These are phyloP conservation scores for Macaca mulatta DNA, from an alignment of 2,113 vertebrate genomes.

Conservation along the genomic window DNA sequence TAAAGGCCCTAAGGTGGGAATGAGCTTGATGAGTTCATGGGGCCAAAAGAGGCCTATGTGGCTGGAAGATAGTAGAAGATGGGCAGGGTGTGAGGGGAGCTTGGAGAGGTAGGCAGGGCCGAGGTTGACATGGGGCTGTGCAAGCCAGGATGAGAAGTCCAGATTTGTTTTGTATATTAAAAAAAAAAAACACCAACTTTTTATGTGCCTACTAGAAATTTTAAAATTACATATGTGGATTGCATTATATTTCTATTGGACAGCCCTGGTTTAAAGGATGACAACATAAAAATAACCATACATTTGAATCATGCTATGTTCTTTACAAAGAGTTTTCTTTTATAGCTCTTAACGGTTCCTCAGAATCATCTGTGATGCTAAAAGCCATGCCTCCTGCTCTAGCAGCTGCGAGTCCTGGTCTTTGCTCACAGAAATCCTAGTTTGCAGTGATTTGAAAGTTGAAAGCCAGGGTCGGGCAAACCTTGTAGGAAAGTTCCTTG, in stretches of 20 bases:
- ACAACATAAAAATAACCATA: slow-evolving; percentile 21
- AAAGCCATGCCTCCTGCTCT: neutral
- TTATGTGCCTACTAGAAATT: neutral
- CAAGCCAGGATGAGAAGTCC: neutral
- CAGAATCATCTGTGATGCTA: neutral
- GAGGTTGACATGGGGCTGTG: neutral
- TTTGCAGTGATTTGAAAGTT: neutral
- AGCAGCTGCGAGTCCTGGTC: neutral
- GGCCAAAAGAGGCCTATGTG: neutral
- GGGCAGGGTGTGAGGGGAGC: neutral
- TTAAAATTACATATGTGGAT: neutral
- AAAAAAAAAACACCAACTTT: neutral
- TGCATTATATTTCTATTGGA: neutral
- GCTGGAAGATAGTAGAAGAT: neutral
- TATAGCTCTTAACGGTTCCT: neutral
- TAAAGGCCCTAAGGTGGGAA: neutral
- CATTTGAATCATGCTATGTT: neutral
- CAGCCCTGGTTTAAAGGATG: neutral
- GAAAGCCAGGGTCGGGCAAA: neutral
- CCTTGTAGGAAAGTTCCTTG: neutral
- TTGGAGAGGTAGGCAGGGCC: neutral
- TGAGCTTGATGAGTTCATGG: neutral
- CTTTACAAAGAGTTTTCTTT: neutral
- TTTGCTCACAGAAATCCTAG: neutral
- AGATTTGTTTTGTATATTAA: neutral